Evolutionary conservation across 1,140 invertebrate genomes (phyloP).

Genomic region (Anoplolepis gracilipes): DNA sequence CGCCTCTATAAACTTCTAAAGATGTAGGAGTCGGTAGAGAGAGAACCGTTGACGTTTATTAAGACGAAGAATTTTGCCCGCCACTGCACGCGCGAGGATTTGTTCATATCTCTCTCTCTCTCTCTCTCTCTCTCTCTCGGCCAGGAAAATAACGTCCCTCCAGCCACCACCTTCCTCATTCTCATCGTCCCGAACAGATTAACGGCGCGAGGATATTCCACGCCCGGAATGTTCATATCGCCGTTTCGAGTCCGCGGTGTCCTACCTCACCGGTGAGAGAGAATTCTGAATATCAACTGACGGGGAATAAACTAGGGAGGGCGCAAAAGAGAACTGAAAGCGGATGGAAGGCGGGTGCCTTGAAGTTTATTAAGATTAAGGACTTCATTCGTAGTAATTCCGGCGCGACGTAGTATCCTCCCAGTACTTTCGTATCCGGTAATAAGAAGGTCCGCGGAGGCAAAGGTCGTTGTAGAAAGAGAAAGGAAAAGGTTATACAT

Average conservation of each 20-base stretch:
- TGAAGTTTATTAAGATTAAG: slow-evolving; percentile 85
- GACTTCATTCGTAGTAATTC: slow-evolving; percentile 81
- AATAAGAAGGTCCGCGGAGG: slow-evolving; percentile 35
- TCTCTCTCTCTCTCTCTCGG: no score
- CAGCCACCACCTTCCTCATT: slow-evolving; percentile 35
- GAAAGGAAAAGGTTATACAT: slow-evolving; percentile 28
- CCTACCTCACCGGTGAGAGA: slow-evolving; percentile 41
- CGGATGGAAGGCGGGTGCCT: slow-evolving; percentile 64
- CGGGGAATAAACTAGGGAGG: slow-evolving; percentile 64
- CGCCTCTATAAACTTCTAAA: slow-evolving; percentile 1
- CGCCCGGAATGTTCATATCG: slow-evolving; percentile 52
- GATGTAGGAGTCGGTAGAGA: neutral
- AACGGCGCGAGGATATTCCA: slow-evolving; percentile 65
- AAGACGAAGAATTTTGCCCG: slow-evolving; percentile 52
- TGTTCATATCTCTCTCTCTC: no score
- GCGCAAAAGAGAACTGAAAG: slow-evolving; percentile 49
- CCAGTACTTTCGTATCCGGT: slow-evolving; percentile 57
- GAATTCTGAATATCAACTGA: slow-evolving; percentile 71
- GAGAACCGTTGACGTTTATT: slow-evolving; percentile 55
- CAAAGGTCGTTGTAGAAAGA: neutral
- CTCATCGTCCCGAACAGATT: slow-evolving; percentile 51
- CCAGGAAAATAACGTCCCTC: slow-evolving; percentile 39
- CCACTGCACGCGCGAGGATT: slow-evolving; percentile 1
- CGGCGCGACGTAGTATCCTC: slow-evolving; percentile 54
- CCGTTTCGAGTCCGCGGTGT: slow-evolving; percentile 62